Base-by-base conservation (phyloP, 2,797 vertebrate genomes). In the Leucoraja ocellata region DNA sequence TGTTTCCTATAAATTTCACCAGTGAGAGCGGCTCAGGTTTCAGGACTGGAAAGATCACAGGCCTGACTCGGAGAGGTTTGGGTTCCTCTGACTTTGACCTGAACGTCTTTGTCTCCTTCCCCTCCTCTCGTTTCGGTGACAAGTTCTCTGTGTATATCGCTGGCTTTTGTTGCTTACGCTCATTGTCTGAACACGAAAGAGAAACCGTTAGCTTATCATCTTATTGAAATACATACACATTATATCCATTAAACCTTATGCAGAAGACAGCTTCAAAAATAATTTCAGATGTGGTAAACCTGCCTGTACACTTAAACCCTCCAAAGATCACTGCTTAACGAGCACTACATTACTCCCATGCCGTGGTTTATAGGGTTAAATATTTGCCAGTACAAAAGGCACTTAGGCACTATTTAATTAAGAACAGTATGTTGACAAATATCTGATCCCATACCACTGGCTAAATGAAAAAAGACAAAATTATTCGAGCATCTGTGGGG, bases 1-100 rank as follows among this genome's bases (percentile, higher is more conserved):
- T 97, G 95, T 99, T 99, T 93, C 98, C 98, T 94, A 98, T 97
- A 90, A 99, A 98, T 94, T 98, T 99, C 94, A 99, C 98, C 93
- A 99, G 95, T 1, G 98, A 98, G 7, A 98, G 98, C 93, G 98
- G 97, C 0, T 98, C 98, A 0, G 98, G 98, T 93, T 98, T 98
- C 94, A 98, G 98, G 94, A 99, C 98, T 95, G 99, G 96, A 80
- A 98, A 97, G 0, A 98, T 98, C 93, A 99, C 96, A 2, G 98
- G 98, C 94, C 98, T 96, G 93, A 97, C 96, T 88, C 98, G 97
- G 2, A 97, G 97, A 0, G 97, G 96, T 74, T 97, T 96, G 18
- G 97, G 95, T 63, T 96, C 96, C 91, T 97, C 97, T 94, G 97
- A 95, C 88, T 96, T 97, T 93, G 95, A 95, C 28, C 95, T 92